Conservation (phyloP, 2,888 invertebrate species). For the Chesias legatella region DNA sequence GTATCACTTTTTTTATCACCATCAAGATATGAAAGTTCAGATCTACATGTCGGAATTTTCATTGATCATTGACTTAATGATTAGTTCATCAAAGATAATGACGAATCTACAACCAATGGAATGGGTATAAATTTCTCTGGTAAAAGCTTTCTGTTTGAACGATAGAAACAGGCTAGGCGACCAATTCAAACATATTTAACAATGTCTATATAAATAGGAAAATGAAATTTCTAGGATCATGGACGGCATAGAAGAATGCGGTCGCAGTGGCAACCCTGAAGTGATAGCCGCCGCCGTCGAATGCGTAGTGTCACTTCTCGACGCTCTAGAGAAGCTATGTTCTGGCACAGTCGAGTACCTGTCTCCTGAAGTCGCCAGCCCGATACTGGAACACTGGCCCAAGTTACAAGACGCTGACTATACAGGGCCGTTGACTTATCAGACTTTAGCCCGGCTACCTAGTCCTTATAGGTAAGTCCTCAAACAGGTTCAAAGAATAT, state of each 20-base stretch:
- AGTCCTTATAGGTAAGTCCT: slow-evolving; percentile 86
- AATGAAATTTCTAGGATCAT: slow-evolving; percentile 83
- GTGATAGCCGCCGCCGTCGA: slow-evolving; percentile 90
- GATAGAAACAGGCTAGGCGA: too few relatives aligned
- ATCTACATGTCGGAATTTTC: too few relatives aligned
- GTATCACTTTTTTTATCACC: too few relatives aligned
- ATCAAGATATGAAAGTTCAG: too few relatives aligned
- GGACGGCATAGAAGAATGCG: slow-evolving; percentile 96
- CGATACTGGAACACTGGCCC: slow-evolving; percentile 84
- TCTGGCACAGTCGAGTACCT: slow-evolving; percentile 82
- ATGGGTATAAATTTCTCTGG: too few relatives aligned
- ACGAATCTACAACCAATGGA: background rate
- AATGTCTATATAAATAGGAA: too few relatives aligned
- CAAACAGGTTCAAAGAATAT: too few relatives aligned
- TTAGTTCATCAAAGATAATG: slow-evolving; percentile 3
- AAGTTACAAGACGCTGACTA: slow-evolving; percentile 88
- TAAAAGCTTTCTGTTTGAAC: too few relatives aligned
- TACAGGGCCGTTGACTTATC: slow-evolving; percentile 91
- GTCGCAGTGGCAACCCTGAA: slow-evolving; percentile 88
- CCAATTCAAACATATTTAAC: too few relatives aligned
- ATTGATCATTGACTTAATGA: too few relatives aligned
- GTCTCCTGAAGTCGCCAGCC: slow-evolving; percentile 49
- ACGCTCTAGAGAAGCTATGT: slow-evolving; percentile 90
- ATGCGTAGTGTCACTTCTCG: slow-evolving; percentile 90
- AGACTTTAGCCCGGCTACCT: slow-evolving; percentile 89